phyloP scores from a whole-genome alignment of 1,140 invertebrate species.

The Gonatopus flavifemur region DNA sequence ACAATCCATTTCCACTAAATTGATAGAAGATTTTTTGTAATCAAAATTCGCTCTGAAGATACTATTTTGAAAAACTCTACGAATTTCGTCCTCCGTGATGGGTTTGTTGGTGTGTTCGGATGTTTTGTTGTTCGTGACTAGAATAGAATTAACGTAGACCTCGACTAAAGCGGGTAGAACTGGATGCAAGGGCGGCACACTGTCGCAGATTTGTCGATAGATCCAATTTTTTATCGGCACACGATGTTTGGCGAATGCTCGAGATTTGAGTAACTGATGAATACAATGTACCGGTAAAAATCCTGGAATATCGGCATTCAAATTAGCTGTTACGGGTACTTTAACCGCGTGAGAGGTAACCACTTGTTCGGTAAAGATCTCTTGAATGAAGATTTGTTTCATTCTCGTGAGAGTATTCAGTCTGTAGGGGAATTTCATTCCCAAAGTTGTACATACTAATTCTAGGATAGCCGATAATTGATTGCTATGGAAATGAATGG shows the following conservation, averaged over 20 bases:
- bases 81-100: constrained; percentile 87
- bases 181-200: constrained; percentile 85
- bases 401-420: constrained; percentile 89
- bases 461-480: constrained; percentile 90
- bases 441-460: constrained; percentile 88
- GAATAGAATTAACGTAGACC: constrained; percentile 92
- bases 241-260: constrained; percentile 95
- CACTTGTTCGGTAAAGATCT: constrained; percentile 97
- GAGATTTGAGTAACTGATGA: constrained; percentile 90
- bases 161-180: constrained; percentile 91
- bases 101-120: constrained; percentile 85
- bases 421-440: constrained; percentile 92
- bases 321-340: constrained; percentile 87
- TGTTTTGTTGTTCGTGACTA: constrained; percentile 76
- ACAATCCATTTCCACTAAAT: constrained; percentile 56
- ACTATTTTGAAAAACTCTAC: constrained; percentile 79
- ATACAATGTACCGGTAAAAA: constrained; percentile 98
- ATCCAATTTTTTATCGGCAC: constrained; percentile 95
- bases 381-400: constrained; percentile 94
- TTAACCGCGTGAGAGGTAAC: constrained; percentile 94
- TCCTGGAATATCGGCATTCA: constrained; percentile 87
- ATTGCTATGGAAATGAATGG: constrained; percentile 95
- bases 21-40: constrained; percentile 57
- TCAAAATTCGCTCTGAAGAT: constrained; percentile 73
- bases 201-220: constrained; percentile 87